Evolutionary conservation across 2,113 vertebrate species (phyloP).

Genomic region (Neolamprologus caudopunctatus): DNA sequence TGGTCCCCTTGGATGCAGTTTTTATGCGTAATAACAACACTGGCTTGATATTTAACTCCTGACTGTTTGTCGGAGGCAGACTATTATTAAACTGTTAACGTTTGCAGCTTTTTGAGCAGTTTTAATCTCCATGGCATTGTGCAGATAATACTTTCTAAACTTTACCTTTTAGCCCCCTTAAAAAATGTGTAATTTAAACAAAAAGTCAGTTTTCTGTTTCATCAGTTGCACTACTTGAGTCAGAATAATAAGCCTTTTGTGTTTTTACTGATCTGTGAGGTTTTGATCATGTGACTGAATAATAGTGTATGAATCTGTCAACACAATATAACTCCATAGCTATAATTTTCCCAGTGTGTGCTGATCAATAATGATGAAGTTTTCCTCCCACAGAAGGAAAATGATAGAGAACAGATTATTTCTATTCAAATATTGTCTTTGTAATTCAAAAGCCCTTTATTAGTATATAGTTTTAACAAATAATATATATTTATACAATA

Average conservation of each 20-base stretch:
- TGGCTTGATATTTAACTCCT: constrained; percentile 7
- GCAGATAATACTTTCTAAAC: neutral
- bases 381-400: constrained; percentile 7
- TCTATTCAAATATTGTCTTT: neutral
- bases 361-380: neutral
- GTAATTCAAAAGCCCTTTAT: neutral
- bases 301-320: constrained; percentile 10
- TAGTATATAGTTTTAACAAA: neutral
- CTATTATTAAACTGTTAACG: neutral
- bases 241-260: neutral
- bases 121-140: neutral
- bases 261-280: neutral
- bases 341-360: constrained; percentile 32
- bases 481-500: neutral
- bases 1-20: neutral
- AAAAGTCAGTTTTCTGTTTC: neutral
- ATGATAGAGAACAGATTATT: neutral
- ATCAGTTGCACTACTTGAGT: neutral
- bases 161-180: neutral
- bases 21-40: constrained; percentile 17
- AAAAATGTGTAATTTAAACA: neutral
- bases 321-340: constrained; percentile 14
- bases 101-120: neutral
- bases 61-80: neutral
- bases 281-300: neutral